Evolutionary conservation across 2,888 invertebrate species (phyloP).

Genomic region (Cataglyphis albicans): DNA sequence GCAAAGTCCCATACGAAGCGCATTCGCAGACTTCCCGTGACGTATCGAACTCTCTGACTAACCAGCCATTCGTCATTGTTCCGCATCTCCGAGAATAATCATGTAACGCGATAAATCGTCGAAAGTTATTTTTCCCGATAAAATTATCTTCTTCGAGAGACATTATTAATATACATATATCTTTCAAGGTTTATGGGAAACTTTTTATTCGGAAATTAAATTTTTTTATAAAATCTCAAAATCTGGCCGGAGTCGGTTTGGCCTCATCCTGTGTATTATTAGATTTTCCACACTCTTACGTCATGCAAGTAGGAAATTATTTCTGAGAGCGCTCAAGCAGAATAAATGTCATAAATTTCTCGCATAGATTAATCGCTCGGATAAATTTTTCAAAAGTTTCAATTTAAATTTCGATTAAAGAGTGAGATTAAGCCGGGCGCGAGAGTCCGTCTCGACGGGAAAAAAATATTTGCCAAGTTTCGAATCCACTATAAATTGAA

Average conservation of each 20-base stretch:
- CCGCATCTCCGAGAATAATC: background rate
- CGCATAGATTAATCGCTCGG: background rate
- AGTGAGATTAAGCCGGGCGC: conserved; percentile 9
- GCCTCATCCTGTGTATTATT: background rate
- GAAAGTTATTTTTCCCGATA: background rate
- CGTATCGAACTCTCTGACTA: conserved; percentile 8
- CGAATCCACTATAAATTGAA: conserved; percentile 36
- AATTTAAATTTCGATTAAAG: conserved; percentile 32
- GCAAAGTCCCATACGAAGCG: background rate
- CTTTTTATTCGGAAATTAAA: no score
- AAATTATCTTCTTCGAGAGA: background rate
- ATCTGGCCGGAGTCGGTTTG: no score
- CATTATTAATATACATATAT: background rate
- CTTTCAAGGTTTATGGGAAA: no score
- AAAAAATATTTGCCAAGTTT: conserved; percentile 31
- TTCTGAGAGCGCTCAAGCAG: background rate
- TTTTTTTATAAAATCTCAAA: no score
- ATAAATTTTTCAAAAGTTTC: conserved; percentile 8
- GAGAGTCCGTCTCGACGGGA: conserved; percentile 11
- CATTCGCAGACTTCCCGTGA: background rate
- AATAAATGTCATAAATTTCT: conserved; percentile 17
- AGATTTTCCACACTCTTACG: background rate
- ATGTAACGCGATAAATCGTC: background rate
- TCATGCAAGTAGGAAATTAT: background rate
- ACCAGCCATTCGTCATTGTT: background rate